Conservation (phyloP, 1,140 invertebrate genomes). For the Dendroctonus valens region DNA sequence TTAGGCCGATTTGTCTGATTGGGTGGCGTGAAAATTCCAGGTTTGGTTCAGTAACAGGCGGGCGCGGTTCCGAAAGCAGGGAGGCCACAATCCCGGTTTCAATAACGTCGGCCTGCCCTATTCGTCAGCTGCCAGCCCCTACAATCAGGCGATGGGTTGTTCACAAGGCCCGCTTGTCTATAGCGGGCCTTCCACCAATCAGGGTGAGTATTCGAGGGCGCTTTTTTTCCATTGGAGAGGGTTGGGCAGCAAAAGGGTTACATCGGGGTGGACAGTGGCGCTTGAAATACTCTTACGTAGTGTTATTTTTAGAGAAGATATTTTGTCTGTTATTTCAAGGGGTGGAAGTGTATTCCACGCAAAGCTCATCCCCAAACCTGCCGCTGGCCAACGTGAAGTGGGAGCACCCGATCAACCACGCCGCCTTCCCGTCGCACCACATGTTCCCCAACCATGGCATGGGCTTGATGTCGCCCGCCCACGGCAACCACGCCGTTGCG, state of each 20-base stretch:
- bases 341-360: conserved; percentile 10
- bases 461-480: conserved; percentile 47
- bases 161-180: conserved; percentile 40
- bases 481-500: conserved; percentile 37
- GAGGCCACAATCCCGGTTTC: conserved; percentile 52
- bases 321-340: too few species aligned
- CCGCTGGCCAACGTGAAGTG: conserved; percentile 39
- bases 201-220: conserved; percentile 21
- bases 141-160: conserved; percentile 46
- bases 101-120: conserved; percentile 39
- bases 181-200: conserved; percentile 24
- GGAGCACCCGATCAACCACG: conserved; percentile 45
- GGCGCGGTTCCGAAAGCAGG: conserved; percentile 72
- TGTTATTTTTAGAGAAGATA: too few species aligned
- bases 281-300: too few species aligned
- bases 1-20: too few species aligned
- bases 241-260: too few species aligned
- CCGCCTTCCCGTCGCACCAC: conserved; percentile 45
- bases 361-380: conserved; percentile 47
- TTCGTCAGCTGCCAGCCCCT: conserved; percentile 36
- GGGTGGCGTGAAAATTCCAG: conserved; percentile 46
- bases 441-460: conserved; percentile 40
- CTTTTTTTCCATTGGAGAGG: too few species aligned
- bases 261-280: too few species aligned
- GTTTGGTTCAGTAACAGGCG: conserved; percentile 84